Percentiles rank a stretch among this genome's conserved stretches.
Evolutionary conservation across 2,888 invertebrate species (phyloP).

Genomic region (Eristalinus aeneus): DNA sequence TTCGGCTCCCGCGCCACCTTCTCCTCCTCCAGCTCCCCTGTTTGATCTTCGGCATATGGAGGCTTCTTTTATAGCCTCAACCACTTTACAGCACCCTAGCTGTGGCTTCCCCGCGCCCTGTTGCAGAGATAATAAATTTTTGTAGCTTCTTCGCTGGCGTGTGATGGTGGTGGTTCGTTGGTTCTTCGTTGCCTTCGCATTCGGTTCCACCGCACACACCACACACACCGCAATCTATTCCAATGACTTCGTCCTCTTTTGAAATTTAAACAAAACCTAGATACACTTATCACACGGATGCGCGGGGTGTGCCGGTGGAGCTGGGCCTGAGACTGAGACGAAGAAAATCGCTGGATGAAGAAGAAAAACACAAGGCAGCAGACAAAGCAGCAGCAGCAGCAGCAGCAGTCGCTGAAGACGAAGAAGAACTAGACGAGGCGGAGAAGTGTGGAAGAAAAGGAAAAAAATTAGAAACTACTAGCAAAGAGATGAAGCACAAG

Average conservation of each 20-base stretch:
- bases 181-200: not conserved
- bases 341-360: not conserved
- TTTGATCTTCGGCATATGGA: constrained; percentile 24
- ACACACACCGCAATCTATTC: constrained; percentile 1
- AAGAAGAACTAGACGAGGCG: constrained; percentile 15
- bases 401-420: not conserved
- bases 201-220: constrained; percentile 6
- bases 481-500: constrained; percentile 59
- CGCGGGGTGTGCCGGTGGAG: not conserved
- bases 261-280: constrained; percentile 61
- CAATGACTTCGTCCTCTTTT: constrained; percentile 56
- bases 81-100: constrained; percentile 57
- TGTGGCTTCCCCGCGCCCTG: not conserved
- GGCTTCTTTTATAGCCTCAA: constrained; percentile 41
- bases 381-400: not conserved
- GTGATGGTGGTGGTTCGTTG: not conserved
- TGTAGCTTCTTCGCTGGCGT: not conserved
- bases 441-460: constrained; percentile 1
- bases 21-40: not conserved
- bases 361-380: not conserved
- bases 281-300: constrained; percentile 30
- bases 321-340: not conserved
- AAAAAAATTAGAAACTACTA: constrained; percentile 50
- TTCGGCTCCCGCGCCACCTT: too few species aligned
- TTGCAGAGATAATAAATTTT: constrained; percentile 47